Conservation (phyloP, 37 sponge, comb jelly and placozoan species). For the Aplysina aerophoba region DNA sequence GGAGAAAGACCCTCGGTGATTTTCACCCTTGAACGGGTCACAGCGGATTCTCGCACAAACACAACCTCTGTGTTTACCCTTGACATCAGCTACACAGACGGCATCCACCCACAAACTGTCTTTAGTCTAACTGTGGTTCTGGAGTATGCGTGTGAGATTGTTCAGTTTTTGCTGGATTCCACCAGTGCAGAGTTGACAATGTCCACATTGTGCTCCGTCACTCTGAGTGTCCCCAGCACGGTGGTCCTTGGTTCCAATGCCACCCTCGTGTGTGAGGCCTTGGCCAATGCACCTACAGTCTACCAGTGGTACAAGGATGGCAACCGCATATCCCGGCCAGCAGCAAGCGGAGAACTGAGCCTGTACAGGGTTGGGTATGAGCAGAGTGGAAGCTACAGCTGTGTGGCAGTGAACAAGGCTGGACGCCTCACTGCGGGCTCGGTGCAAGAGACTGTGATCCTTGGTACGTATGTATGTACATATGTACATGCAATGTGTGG, state of each 20-base stretch:
- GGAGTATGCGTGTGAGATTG: background rate
- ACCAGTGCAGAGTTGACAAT: background rate
- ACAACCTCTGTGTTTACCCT: no score
- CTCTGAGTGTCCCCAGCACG: background rate
- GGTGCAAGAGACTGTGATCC: no score
- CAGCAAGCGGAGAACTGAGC: background rate
- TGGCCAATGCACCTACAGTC: background rate
- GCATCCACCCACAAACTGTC: background rate
- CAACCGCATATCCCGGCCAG: background rate
- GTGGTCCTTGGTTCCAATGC: conserved; percentile 17
- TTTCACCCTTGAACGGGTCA: background rate
- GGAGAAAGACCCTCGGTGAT: background rate
- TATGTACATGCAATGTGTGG: no score
- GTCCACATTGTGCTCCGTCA: conserved; percentile 16
- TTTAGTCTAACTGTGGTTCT: background rate
- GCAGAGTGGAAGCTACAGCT: background rate
- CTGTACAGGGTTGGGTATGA: background rate
- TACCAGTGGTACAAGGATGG: conserved; percentile 12
- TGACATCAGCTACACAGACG: background rate
- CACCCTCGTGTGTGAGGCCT: background rate
- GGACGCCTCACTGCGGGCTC: background rate
- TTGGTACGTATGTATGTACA: no score
- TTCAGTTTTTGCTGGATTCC: background rate
- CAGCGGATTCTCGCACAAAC: background rate
- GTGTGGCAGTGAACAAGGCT: background rate